Evolutionary conservation across 2,797 vertebrate species (phyloP), one percentile per base, ranked within the genome.

Genomic region (Lepus townsendii): DNA sequence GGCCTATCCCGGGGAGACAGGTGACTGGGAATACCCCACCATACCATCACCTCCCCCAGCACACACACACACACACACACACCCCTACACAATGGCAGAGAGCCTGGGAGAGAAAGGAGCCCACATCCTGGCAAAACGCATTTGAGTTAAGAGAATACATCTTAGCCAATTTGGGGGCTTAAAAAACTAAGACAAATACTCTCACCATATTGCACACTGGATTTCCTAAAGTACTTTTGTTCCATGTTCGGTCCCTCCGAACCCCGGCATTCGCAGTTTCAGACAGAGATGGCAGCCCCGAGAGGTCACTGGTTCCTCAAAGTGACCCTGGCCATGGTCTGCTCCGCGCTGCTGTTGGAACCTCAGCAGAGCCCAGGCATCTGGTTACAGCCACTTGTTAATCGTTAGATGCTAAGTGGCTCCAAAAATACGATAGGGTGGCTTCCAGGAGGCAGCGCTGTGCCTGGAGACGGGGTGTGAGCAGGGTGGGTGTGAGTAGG

Each of bases 351-450:
- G 47, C 90, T 47, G 19, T 12, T 4, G 57, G 90, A 71, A 27
- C 26, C 22, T 93, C 96, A 88, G 93, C 76, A 75, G 60, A 87
- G 80, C 47, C 17, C 32, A 78, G 87, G 86, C 71, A 35, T 84
- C 93, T 93, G 86, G 27, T 80, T 82, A 84, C 69, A 88, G 24
- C 30, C 30, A 32, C 78, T 57, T 35, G 52, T 47, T 62, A 60
- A 96, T 88, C 42, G 0, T 91, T 95, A 90, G 35, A 84, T 32
- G 66, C 54, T 84, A 80, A 95, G 47, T 90, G 88, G 26, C 50
- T 93, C 87, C 89, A 75, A 92, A 96, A 91, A 94, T 85, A 83
- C 27, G 8, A 2, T 16, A 42, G 16, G 27, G 77, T 91, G 76
- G 20, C 52, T 94, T 94, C 65, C 50, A 83, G 63, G 76, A 90